Evolutionary conservation across 2,113 vertebrate genomes (phyloP), one percentile per base, ranked within the genome.

Genomic region (Gadus macrocephalus): DNA sequence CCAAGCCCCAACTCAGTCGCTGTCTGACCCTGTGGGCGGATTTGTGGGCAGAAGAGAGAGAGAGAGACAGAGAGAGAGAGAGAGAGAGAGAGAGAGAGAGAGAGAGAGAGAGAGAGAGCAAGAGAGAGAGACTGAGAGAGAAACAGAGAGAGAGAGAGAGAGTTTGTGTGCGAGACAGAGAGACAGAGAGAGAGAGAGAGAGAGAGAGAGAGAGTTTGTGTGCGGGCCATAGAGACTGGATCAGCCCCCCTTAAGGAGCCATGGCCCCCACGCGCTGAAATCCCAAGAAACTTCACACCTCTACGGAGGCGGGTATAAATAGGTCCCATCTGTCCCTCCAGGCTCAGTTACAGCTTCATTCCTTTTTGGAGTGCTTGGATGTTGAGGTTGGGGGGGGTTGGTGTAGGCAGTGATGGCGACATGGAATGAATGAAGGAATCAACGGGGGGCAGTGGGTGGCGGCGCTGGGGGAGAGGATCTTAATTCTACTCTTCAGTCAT

Each of bases 271-370:
- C 81, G 9, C 55, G 14, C 55, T n/a, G 86, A 88, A 87, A 90
- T 88, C 89, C 90, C 88, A 92, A 93, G 90, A 92, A 92, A 92
- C 91, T 90, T 92, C 83, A 88, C 91, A 92, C 90, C 88, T 88
- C 89, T 77, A 83, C 84, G 73, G 67, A 53, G 79, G 72, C 79
- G 66, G 55, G 85, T 92, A 93, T 89, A 88, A 91, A 92, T 93
- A 93, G 89, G 65, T 42, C 62, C 89, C 91, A 93, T 91, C 91
- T 93, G 91, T 93, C 88, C 83, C 82, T 70, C 72, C 61, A 72
- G 88, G 86, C 90, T 92, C 83, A 80, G 88, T 92, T 92, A 91
- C 89, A 91, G 82, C 72, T 79, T 73, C 89, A 89, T 91, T 90
- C 90, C 87, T 88, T 49, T 90, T 86, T 83, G 80, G 81, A 78